phyloP scores from a whole-genome alignment of 2,888 invertebrate genomes.

The Scaptomyza polygonia region DNA sequence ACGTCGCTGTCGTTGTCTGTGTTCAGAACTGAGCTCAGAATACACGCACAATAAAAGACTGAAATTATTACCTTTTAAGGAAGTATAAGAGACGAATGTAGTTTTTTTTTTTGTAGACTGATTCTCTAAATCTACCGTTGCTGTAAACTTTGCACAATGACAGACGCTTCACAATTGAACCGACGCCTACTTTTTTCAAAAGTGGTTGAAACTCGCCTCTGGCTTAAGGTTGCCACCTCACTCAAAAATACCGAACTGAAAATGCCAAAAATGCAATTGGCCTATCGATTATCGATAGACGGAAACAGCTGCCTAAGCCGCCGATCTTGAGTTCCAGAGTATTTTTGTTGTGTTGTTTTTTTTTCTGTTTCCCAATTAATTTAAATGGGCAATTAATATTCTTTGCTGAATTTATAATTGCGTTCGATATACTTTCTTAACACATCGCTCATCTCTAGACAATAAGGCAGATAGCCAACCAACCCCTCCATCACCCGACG shows the following conservation, averaged over 20 bases:
- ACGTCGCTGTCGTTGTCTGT: slow-evolving; percentile 3
- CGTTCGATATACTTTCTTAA: slow-evolving; percentile 23
- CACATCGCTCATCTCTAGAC: slow-evolving; percentile 36
- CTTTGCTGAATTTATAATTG: slow-evolving; percentile 1
- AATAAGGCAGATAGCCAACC: slow-evolving; percentile 10
- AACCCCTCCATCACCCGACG: slow-evolving; percentile 15
- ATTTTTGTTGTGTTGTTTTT: slow-evolving; percentile 7
- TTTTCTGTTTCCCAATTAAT: not conserved
- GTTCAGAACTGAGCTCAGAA: slow-evolving; percentile 13
- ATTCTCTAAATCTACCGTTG: slow-evolving; percentile 50
- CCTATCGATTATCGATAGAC: slow-evolving; percentile 19
- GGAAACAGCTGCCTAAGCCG: slow-evolving; percentile 35
- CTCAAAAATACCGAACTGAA: slow-evolving; percentile 4
- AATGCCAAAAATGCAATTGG: slow-evolving; percentile 2
- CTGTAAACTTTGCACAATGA: slow-evolving; percentile 65
- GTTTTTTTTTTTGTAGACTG: slow-evolving; percentile 28
- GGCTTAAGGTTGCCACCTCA: slow-evolving; percentile 33
- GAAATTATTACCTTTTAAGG: slow-evolving; percentile 67
- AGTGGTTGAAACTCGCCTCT: slow-evolving; percentile 63
- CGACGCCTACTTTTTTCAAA: slow-evolving; percentile 75
- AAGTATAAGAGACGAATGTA: slow-evolving; percentile 56
- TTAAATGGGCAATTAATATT: slow-evolving; percentile 24
- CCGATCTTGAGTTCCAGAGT: not conserved
- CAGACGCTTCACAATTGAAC: slow-evolving; percentile 66
- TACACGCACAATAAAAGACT: slow-evolving; percentile 40